Base-by-base conservation (phyloP, 2,888 invertebrate species). In the Malthinus flaveolus region DNA sequence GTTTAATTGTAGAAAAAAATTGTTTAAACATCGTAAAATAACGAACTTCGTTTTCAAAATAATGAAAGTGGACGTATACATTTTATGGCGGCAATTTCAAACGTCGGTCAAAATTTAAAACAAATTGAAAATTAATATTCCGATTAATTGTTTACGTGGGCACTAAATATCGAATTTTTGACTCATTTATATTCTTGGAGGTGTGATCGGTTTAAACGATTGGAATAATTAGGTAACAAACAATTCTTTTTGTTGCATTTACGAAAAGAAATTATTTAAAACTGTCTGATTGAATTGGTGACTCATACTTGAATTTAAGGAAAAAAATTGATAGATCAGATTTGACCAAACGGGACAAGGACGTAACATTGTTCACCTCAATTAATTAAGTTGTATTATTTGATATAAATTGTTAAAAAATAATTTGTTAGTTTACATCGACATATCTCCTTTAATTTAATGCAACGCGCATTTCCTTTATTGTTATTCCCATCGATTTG, bases 291-390 rank as follows among this genome's bases (percentile, higher is more conserved):
- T 44, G 23, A 34, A 34, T 51, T 32, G 35, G 32, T 52, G 52
- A 52, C 52, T 52, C 52, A 52, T 36, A 52, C 34, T 33, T 52
- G 36, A 45, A 46, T 46, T 48, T 33, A 39, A 46, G 10, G 36
- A 52, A 45, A 45, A 52, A 36, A 52, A 44, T 45, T 46, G 23
- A 52, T 52, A 32, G 52, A 52, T 35, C 32, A 9, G 8, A 23
- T 23, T 23, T 23, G 23, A 23, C 23, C 23, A 23, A 31, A 33
- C 42, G 15, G 33, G 15, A 39, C 39, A 23, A 42, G 12, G 10
- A 52, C 52, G 9, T 11, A 49, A 15, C 32, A 32, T 33, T 39
- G 39, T 33, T 12, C n/a, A 42, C 42, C 15, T 15, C 34, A 44
- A 50, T 39, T 32, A 12, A n/a, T 8, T 51, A 46, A 46, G n/a